Percentiles rank a stretch among this genome's conserved stretches.
Evolutionary conservation across 2,113 vertebrate species (phyloP).

Genomic region (Phyllostomus hastatus): DNA sequence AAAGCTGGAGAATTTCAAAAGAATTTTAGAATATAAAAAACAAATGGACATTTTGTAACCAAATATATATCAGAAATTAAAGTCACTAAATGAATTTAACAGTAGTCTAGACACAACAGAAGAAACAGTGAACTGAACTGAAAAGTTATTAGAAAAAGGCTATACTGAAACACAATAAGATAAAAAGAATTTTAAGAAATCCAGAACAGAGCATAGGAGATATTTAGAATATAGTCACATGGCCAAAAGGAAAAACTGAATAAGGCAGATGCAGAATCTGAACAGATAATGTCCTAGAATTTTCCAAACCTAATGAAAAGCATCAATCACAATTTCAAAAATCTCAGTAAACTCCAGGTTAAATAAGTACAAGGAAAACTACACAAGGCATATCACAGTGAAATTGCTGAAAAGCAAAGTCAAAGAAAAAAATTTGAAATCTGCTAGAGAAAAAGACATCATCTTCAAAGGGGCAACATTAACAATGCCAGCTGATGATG

Average conservation of each 20-base stretch:
- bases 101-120: background rate
- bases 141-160: background rate
- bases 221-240: background rate
- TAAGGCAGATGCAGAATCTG: background rate
- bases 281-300: background rate
- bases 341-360: background rate
- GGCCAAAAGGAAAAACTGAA: background rate
- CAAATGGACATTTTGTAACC: background rate
- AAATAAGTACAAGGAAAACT: background rate
- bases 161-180: background rate
- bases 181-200: constrained; percentile 35
- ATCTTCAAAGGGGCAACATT: background rate
- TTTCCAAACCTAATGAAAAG: background rate
- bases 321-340: background rate
- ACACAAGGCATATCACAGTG: background rate
- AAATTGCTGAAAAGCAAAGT: background rate
- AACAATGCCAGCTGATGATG: background rate
- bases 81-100: background rate
- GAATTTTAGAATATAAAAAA: background rate
- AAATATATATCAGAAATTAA: background rate
- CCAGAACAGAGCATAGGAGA: background rate
- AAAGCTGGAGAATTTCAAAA: background rate
- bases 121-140: background rate
- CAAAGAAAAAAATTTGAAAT: background rate
- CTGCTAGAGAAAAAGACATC: background rate